Evolutionary conservation across 2,797 vertebrate genomes (phyloP), one percentile per base, ranked within the genome.

Genomic region (Syngnathus acus): DNA sequence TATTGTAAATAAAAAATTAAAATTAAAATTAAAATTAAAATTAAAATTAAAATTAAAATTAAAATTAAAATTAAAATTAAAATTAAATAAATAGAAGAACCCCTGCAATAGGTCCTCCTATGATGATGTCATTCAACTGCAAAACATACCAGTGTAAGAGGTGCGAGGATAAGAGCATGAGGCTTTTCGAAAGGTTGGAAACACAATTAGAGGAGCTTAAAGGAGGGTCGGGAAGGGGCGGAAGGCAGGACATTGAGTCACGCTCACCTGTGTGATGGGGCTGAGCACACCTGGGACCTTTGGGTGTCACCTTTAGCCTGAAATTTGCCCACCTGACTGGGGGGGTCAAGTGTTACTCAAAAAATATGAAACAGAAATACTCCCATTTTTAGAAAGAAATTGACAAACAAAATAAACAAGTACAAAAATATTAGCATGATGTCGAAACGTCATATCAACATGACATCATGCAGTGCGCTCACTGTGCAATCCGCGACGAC

Each of bases 201-300:
- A 68, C 69, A 75, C 77, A 86, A 84, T 87, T 74, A 62, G 42
- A 62, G 81, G 62, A 67, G 74, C 68, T 81, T 77, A 50, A 37
- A 64, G 80, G 66, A 61, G 61, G 65, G 73, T 63, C 51, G 39
- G 61, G 48, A 57, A 23, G 23, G 69, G 65, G 13, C 9, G 45
- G n/a, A 47, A 53, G 2, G 2, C 37, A 39, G 11, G n/a, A 38
- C 16, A 5, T 6, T 43, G 59, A 23, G n/a, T 62, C 72, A 72
- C 72, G 67, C 75, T 83, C 77, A 84, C 79, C 76, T 84, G 79
- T 5, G 74, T 62, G 0, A 59, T 84, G 83, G 84, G 78, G 86
- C 85, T 80, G 79, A n/a, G 68, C 67, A 78, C 83, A 84, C 86
- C 87, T 87, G 86, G 83, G 26, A 64, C 68, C 70, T 70, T 66